Conservation (phyloP, 64 coral and sea anemone genomes). For the Pachyseris speciosa region DNA sequence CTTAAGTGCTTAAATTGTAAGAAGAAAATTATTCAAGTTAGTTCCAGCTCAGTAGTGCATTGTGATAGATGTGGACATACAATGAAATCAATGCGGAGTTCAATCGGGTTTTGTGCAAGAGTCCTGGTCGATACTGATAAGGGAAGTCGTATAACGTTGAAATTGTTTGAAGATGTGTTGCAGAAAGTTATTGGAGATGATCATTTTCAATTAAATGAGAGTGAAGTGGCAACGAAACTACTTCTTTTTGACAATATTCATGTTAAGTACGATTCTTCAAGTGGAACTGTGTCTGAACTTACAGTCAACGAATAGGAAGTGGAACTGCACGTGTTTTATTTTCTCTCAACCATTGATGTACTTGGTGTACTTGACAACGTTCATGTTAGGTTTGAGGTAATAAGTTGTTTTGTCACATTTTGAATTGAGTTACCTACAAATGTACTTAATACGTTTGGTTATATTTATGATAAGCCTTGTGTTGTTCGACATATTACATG, state of each 20-base stretch:
- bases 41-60: slow-evolving; percentile 36
- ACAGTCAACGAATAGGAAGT: slow-evolving; percentile 29
- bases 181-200: slow-evolving; percentile 13
- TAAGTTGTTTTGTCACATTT: slow-evolving; percentile 3
- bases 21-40: slow-evolving; percentile 43
- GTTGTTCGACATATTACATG: background rate
- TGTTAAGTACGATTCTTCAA: slow-evolving; percentile 14
- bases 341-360: background rate
- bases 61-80: slow-evolving; percentile 28
- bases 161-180: slow-evolving; percentile 24
- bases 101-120: slow-evolving; percentile 43
- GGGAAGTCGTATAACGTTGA: slow-evolving; percentile 34
- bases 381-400: background rate
- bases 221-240: slow-evolving; percentile 35
- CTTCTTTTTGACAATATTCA: slow-evolving; percentile 42
- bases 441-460: background rate
- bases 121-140: background rate
- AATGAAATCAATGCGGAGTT: slow-evolving; percentile 29
- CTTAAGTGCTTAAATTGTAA: slow-evolving; percentile 28
- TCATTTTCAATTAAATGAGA: slow-evolving; percentile 28
- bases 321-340: background rate
- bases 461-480: background rate
- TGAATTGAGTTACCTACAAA: background rate
- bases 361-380: background rate
- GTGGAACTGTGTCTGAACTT: slow-evolving; percentile 42